phyloP scores from a whole-genome alignment of 2,888 invertebrate species.

The Drosophila melanocephala region DNA sequence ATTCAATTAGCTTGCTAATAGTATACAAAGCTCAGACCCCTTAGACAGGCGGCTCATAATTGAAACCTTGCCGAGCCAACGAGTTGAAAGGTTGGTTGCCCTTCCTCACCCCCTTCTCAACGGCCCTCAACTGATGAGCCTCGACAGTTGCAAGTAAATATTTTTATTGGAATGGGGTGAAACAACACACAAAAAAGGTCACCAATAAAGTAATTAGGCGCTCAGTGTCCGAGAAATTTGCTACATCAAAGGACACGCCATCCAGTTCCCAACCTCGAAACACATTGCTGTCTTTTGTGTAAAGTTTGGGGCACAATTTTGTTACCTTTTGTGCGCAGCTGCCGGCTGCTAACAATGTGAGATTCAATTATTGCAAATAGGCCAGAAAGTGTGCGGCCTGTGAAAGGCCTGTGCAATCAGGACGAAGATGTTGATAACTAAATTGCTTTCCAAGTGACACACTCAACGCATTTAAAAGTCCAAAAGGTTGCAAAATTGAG shows the following conservation, averaged over 20 bases:
- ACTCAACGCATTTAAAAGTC: constrained; percentile 44
- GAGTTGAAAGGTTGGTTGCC: constrained; percentile 70
- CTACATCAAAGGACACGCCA: constrained; percentile 69
- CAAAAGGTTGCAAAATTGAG: constrained; percentile 51
- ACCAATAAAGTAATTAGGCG: constrained; percentile 81
- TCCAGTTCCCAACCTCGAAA: constrained; percentile 18
- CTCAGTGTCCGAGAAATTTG: constrained; percentile 81
- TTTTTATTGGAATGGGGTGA: constrained; percentile 11
- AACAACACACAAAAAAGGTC: constrained; percentile 63
- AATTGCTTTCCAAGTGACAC: constrained; percentile 61
- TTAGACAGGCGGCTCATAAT: constrained; percentile 62
- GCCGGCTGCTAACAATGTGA: constrained; percentile 49
- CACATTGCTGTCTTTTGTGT: constrained; percentile 53
- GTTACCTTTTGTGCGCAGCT: constrained; percentile 60
- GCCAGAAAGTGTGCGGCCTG: constrained; percentile 48
- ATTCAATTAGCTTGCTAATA: constrained; percentile 78
- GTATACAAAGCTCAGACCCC: constrained; percentile 36
- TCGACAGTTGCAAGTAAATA: constrained; percentile 42
- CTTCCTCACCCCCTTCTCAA: neutral
- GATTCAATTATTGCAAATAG: constrained; percentile 71
- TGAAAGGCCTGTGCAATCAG: constrained; percentile 45
- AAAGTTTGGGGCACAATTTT: constrained; percentile 40
- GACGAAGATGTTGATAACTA: constrained; percentile 58
- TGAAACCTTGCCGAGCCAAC: constrained; percentile 63
- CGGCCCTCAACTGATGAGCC: constrained; percentile 24